Evolutionary conservation across 2,888 invertebrate species (phyloP), one percentile per base, ranked within the genome.

Genomic region (Melinaea marsaeus): DNA sequence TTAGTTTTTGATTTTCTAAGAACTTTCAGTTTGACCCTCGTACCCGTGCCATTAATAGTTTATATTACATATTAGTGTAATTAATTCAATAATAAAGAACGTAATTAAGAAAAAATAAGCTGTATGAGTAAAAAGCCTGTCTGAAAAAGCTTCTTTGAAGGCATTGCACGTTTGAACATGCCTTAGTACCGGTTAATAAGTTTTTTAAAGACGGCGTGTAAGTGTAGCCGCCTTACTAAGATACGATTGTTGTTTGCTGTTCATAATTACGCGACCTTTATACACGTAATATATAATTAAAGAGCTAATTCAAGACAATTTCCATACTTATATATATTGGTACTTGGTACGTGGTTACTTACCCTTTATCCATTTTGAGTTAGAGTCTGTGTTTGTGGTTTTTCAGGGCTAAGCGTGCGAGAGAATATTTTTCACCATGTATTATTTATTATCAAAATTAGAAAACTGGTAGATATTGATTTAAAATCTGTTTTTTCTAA

Each of bases 111-210:
- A 64, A 64, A 61, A n/a, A 61, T 55, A 61, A 62, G 58, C 63
- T 55, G 58, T 61, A 64, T 68, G 71, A 74, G 71, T 74, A 78
- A 77, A 79, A 80, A 75, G 72, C 74, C 73, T 48, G 66, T 74
- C 74, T 83, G 77, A 79, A 81, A 80, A 74, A 71, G 74, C 65
- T 72, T 22, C 22, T 82, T 82, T 71, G 83, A 81, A 80, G 74
- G 79, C 77, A 59, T 72, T 73, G 76, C 79, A 74, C 74, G 81
- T 78, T 79, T 83, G 79, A 81, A 79, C 78, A 71, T 58, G 75
- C 69, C 81, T 85, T 86, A 22, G 85, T 86, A 80, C 67, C 66
- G 73, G 74, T 73, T 82, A 84, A 84, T 84, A 80, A 81, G 81
- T 85, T 83, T 84, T 81, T 83, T 79, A 63, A 22, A 65, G 69